phyloP scores from a whole-genome alignment of 1,140 invertebrate genomes.

The Drosophila mayri region DNA sequence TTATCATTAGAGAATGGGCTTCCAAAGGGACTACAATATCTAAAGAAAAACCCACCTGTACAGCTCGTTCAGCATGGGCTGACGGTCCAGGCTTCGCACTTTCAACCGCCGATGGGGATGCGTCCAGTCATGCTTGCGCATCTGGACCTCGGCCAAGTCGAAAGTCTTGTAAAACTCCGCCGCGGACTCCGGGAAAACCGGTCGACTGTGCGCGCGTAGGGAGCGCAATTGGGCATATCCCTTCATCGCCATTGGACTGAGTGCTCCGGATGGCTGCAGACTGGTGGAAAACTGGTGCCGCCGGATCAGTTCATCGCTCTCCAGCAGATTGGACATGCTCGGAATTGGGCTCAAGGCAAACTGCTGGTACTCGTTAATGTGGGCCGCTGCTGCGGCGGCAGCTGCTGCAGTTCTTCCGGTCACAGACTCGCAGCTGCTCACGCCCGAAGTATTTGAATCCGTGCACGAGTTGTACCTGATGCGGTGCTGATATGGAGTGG shows the following conservation, averaged over 20 bases:
- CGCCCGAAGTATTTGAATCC: slow-evolving; percentile 91
- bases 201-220: slow-evolving; percentile 89
- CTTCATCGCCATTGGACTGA: slow-evolving; percentile 90
- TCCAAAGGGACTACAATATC: not conserved
- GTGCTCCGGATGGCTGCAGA: slow-evolving; percentile 47
- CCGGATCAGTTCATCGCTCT: slow-evolving; percentile 76
- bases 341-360: slow-evolving; percentile 92
- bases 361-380: slow-evolving; percentile 87
- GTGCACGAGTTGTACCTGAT: slow-evolving; percentile 86
- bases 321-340: slow-evolving; percentile 89
- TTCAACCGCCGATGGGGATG: slow-evolving; percentile 69
- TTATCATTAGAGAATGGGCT: too few relatives aligned
- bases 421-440: slow-evolving; percentile 91
- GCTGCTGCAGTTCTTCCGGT: slow-evolving; percentile 82
- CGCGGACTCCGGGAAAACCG: slow-evolving; percentile 78
- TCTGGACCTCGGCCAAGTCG: slow-evolving; percentile 59
- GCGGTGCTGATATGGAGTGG: slow-evolving; percentile 64
- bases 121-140: slow-evolving; percentile 69
- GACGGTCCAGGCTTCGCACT: slow-evolving; percentile 74
- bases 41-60: slow-evolving; percentile 55
- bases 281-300: slow-evolving; percentile 63
- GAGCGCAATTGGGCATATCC: slow-evolving; percentile 93
- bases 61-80: slow-evolving; percentile 59
- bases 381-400: slow-evolving; percentile 59
- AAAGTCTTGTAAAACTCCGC: slow-evolving; percentile 73